phyloP scores from a whole-genome alignment of 2,113 vertebrate genomes.

The Thymallus thymallus region DNA sequence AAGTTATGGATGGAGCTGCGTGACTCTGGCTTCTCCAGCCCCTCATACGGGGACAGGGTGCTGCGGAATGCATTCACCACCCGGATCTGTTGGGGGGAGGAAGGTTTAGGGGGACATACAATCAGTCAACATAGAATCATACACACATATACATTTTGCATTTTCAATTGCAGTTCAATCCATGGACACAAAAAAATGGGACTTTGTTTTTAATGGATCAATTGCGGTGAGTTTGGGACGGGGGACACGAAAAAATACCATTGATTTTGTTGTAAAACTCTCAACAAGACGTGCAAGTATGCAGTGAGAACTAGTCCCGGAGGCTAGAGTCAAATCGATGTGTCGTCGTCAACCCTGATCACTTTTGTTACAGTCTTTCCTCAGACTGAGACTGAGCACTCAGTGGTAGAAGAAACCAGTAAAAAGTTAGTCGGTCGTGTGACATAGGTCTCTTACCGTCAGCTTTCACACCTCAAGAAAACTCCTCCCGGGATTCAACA shows the following conservation, averaged over 20 bases:
- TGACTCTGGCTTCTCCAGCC: conserved; percentile 95
- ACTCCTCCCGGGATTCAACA: background rate
- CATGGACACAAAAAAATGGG: conserved; percentile 45
- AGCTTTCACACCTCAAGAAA: background rate
- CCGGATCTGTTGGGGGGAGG: conserved; percentile 85
- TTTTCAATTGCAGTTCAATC: conserved; percentile 40
- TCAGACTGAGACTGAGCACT: background rate
- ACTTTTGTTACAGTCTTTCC: conserved; percentile 63
- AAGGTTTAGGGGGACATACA: conserved; percentile 6
- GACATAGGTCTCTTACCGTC: background rate
- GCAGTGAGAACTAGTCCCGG: conserved; percentile 48
- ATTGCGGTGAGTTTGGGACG: conserved; percentile 74
- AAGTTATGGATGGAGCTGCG: conserved; percentile 99
- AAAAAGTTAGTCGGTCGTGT: too few relatives aligned
- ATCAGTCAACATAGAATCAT: conserved; percentile 43
- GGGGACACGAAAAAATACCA: conserved; percentile 73
- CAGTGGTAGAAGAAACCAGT: background rate
- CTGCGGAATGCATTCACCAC: conserved; percentile 99
- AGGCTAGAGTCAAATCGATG: background rate
- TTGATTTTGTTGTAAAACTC: conserved; percentile 72
- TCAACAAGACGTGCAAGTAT: conserved; percentile 78
- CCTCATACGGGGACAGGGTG: conserved; percentile 98
- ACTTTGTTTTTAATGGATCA: conserved; percentile 60
- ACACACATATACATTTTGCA: background rate
- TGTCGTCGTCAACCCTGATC: background rate